Evolutionary conservation across 2,797 vertebrate species (phyloP).

Genomic region (Gymnodraco acuticeps): DNA sequence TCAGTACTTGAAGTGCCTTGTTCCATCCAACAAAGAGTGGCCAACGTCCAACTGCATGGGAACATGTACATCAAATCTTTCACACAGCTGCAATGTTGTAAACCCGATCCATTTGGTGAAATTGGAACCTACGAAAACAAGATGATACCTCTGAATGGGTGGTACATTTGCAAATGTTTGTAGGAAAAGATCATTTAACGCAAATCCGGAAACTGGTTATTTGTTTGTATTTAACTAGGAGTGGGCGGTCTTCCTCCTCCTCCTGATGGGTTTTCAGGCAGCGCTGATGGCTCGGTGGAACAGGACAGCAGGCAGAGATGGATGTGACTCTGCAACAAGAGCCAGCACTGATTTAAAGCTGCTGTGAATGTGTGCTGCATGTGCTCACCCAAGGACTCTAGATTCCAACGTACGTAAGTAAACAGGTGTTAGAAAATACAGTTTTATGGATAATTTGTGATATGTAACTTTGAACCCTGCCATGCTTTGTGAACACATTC

Average conservation of each 20-base stretch:
- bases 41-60: neutral
- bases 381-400: neutral
- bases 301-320: constrained; percentile 45
- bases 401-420: constrained; percentile 9
- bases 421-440: neutral
- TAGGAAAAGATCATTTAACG: neutral
- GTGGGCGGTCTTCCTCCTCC: neutral
- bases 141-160: neutral
- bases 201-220: neutral
- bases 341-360: constrained; percentile 36
- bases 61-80: neutral
- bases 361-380: constrained; percentile 25
- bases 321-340: constrained; percentile 46
- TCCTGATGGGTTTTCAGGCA: constrained; percentile 31
- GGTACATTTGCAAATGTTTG: neutral
- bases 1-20: neutral
- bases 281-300: constrained; percentile 32
- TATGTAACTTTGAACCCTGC: constrained; percentile 16
- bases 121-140: neutral
- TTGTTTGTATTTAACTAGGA: constrained; percentile 15
- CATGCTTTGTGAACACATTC: constrained; percentile 32
- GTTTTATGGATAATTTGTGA: constrained; percentile 3
- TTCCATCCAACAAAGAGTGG: constrained; percentile 1
- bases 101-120: neutral
- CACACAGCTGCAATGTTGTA: neutral